Evolutionary conservation across 2,797 vertebrate species (phyloP), one percentile per base, ranked within the genome.

Genomic region (Pelobates cultripes): DNA sequence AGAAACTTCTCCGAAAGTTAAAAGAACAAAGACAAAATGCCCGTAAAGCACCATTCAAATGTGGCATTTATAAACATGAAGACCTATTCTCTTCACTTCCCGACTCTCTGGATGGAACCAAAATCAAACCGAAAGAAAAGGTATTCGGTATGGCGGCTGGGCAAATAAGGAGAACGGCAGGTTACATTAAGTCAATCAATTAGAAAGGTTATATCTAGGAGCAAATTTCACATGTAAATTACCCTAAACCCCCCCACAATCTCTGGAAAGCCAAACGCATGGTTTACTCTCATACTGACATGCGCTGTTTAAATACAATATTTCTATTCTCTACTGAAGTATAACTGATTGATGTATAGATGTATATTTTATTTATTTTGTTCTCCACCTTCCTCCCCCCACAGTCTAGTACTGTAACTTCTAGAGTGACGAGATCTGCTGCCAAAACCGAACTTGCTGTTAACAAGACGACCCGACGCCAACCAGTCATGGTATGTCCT

Each of bases 1-100:
- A 95, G 0, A 99, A 98, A 78, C 90, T 93, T 5, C 93, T 97
- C 2, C 88, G 95, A 64, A 98, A 95, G 44, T 89, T 97, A 85
- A 97, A 94, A 75, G 95, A 95, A 75, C 95, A 93, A 73, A 90
- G 96, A 51, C 95, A 96, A 53, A 96, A 89, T 75, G 92, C 94
- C 43, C 93, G 89, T 70, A 96, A 94, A 86, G 93, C 91, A 0
- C 85, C 96, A 0, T 99, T 99, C 87, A 99, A 96, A 88, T 94
- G 94, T 0, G 95, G 98, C 0, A 84, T 95, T 0, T 98, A 95
- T 80, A 96, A 90, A 74, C 95, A 94, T 2, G 90, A 93, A 12
- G 57, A 12, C 55, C 4, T 12, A 4, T 12, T 57, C 55, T 6
- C 10, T 7, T 15, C 55, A 12, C 55, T 57, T 14, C 55, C 55